Evolutionary conservation across 2,888 invertebrate genomes (phyloP), one percentile per base, ranked within the genome.

Genomic region (Eilema griseolum): DNA sequence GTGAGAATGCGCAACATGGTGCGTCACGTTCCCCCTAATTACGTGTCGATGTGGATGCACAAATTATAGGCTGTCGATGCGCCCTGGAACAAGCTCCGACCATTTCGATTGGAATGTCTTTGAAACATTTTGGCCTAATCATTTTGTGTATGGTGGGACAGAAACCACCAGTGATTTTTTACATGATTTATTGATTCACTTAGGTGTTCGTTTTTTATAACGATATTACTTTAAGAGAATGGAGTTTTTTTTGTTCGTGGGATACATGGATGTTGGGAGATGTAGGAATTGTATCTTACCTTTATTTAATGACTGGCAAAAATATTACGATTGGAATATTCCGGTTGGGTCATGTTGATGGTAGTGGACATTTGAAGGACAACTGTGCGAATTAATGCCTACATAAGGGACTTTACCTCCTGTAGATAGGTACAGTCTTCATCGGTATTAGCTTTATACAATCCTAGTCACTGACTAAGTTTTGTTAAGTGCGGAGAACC

Each of bases 11-110:
- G 89, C 92, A 88, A 91, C 86, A 86, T 93, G 90, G 91, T 91
- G 88, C 90, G 90, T 92, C 92, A 92, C 91, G 91, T 86, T 83
- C 90, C 90, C 90, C 83, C 89, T 93, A 91, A 94, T 94, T 95
- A 93, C 85, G 88, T 86, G 88, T 87, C 89, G 89, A 91, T 89
- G 89, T 91, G 90, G 93, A 92, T 90, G 89, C 89, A 90, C 93
- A 94, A 94, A 95, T 94, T 94, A 94, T 90, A 94, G 90, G 86
- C 92, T 90, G 89, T 83, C 87, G 86, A 84, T 83, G 82, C 72
- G 72, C 62, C 83, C 73, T 83, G 83, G 85, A 88, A 87, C 85
- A 84, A 88, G 88, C 86, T 84, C 85, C 85, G 80, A 74, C 76
- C 78, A 83, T 82, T 82, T 83, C 79, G 81, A 83, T 78, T 80